Conservation (phyloP, 2,797 vertebrate genomes). For the Poeciliopsis presidionis region DNA sequence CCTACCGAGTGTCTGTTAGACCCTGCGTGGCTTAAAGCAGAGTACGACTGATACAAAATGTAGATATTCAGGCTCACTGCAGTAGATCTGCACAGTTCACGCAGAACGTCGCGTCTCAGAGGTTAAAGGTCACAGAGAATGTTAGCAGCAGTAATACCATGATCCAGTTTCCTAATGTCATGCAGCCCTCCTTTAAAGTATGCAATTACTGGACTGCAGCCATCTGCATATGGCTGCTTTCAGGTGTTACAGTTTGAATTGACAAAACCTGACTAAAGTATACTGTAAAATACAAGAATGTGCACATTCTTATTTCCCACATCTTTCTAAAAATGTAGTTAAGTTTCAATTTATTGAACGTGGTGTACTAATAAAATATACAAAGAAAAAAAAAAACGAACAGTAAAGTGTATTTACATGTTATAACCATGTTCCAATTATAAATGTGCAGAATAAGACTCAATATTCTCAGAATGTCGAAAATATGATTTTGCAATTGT, state of each 20-base stretch:
- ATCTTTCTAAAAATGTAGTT: not conserved
- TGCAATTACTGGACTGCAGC: not conserved
- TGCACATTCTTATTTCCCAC: not conserved
- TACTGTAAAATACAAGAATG: not conserved
- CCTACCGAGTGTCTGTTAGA: not conserved
- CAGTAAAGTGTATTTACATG: no score
- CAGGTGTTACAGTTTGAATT: not conserved
- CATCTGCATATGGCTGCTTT: not conserved
- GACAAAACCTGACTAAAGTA: not conserved
- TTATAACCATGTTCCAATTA: no score
- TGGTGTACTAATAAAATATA: no score
- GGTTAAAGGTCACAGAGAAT: not conserved
- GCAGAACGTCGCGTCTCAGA: not conserved
- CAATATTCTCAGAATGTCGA: no score
- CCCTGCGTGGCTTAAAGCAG: not conserved
- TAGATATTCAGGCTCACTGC: not conserved
- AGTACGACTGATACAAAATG: not conserved
- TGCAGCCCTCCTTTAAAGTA: not conserved
- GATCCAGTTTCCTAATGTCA: not conserved
- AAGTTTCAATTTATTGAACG: no score
- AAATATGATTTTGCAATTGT: no score
- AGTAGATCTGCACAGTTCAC: not conserved
- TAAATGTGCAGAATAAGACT: no score
- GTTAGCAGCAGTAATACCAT: not conserved
- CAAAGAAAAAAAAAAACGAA: no score